phyloP scores from a whole-genome alignment of 2,113 vertebrate species.

The Protobothrops mucrosquamatus region DNA sequence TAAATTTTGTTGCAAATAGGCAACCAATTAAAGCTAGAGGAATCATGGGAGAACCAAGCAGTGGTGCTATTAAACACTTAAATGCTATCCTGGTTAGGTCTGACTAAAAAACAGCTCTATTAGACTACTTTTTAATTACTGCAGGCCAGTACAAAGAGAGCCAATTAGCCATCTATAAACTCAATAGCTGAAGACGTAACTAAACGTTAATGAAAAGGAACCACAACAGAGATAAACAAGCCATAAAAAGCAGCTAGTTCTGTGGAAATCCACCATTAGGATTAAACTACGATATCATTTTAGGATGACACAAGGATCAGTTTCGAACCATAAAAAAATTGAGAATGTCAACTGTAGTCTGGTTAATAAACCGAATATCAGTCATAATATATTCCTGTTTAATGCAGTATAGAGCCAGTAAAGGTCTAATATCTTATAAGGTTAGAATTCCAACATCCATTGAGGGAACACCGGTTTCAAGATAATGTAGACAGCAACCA shows the following conservation, averaged over 20 bases:
- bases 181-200: slow-evolving; percentile 22
- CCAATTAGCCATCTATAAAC: slow-evolving; percentile 31
- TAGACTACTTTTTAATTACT: slow-evolving; percentile 49
- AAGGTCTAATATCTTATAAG: background rate
- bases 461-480: background rate
- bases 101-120: slow-evolving; percentile 36
- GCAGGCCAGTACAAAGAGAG: slow-evolving; percentile 30
- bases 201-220: slow-evolving; percentile 32
- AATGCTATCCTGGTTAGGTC: background rate
- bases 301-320: background rate
- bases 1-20: slow-evolving; percentile 12
- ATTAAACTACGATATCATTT: slow-evolving; percentile 5
- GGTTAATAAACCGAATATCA: background rate
- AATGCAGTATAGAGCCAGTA: background rate
- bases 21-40: slow-evolving; percentile 31
- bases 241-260: slow-evolving; percentile 28
- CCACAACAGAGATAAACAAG: slow-evolving; percentile 12
- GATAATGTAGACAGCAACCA: background rate
- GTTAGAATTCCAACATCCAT: background rate
- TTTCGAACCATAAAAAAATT: background rate
- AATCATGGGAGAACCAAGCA: slow-evolving; percentile 16
- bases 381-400: background rate
- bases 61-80: slow-evolving; percentile 29
- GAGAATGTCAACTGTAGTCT: background rate
- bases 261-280: background rate